A percentile compares a stretch with the other conserved stretches of the same genome.
Evolutionary conservation across 2,797 vertebrate species (phyloP).

Genomic region (Gymnoscopelus microlampas): DNA sequence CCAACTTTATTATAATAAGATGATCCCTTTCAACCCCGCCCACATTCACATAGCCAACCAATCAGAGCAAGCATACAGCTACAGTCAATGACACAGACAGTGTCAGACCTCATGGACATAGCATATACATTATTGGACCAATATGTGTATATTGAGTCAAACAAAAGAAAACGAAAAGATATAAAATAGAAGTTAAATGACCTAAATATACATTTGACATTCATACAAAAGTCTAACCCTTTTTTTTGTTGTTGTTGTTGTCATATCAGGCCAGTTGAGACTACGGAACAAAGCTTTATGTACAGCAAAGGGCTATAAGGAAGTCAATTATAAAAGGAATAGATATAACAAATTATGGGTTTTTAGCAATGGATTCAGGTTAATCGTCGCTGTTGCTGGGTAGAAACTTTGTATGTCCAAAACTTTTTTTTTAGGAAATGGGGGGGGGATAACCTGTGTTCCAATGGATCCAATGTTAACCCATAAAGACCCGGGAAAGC

Average conservation of each 20-base stretch:
- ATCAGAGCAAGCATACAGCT: conserved; percentile 33
- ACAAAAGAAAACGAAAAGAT: conserved; percentile 61
- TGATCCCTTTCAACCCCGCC: conserved; percentile 70
- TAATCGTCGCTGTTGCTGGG: neutral
- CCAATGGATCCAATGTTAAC: too few relatives aligned
- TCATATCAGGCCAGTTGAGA: conserved; percentile 4
- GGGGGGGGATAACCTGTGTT: too few relatives aligned
- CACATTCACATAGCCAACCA: conserved; percentile 62
- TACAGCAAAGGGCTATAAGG: conserved; percentile 15
- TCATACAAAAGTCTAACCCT: conserved; percentile 49
- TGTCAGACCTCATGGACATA: conserved; percentile 35
- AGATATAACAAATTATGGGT: conserved; percentile 20
- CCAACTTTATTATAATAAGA: conserved; percentile 53
- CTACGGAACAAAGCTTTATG: conserved; percentile 24
- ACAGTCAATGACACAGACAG: conserved; percentile 16
- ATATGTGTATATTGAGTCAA: conserved; percentile 41
- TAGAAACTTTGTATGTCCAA: too few relatives aligned
- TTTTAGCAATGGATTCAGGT: conserved; percentile 28
- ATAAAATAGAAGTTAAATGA: conserved; percentile 56
- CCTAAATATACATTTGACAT: conserved; percentile 61
- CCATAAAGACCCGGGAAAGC: too few relatives aligned
- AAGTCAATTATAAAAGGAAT: neutral
- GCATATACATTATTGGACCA: conserved; percentile 35
- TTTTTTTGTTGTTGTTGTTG: conserved; percentile 10
- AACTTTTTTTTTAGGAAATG: too few relatives aligned